Percentiles rank a stretch among this genome's conserved stretches.
These are phyloP conservation scores for Suillia variegata DNA, from an alignment of 2,888 invertebrate species.

Conservation along the genomic window DNA sequence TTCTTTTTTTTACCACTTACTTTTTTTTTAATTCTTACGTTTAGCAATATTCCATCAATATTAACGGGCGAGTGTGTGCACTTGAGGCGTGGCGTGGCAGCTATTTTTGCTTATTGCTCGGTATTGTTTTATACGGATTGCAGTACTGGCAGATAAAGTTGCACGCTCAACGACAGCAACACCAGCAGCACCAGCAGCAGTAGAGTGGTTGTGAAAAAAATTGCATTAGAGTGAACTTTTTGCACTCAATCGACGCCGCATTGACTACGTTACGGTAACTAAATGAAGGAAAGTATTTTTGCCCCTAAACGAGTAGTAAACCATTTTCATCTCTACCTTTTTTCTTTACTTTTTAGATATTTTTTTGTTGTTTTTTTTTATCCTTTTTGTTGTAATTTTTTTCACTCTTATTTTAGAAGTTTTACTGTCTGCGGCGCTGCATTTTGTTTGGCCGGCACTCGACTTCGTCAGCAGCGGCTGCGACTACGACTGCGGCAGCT, in stretches of 20 bases:
- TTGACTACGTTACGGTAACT: slow-evolving; percentile 2
- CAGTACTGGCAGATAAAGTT: slow-evolving; percentile 1
- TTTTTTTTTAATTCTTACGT: neutral
- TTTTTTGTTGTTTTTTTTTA: neutral
- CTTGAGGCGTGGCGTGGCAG: neutral
- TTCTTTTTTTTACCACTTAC: neutral
- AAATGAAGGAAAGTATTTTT: neutral
- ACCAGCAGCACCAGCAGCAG: neutral
- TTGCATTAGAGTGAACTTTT: neutral
- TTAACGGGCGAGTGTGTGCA: too few relatives aligned
- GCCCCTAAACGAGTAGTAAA: neutral
- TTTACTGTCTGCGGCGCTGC: too few relatives aligned
- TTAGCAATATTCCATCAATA: neutral
- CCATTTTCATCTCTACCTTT: too few relatives aligned
- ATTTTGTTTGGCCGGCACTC: neutral
- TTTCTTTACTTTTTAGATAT: neutral
- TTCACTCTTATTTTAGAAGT: too few relatives aligned
- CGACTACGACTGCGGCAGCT: neutral
- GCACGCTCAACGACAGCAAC: neutral
- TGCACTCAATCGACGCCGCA: neutral
- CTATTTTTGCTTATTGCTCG: neutral
- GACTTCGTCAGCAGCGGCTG: neutral
- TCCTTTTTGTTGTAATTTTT: neutral
- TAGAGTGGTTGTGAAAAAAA: neutral
- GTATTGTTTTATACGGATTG: neutral